phyloP scores from a whole-genome alignment of 1,140 invertebrate species.

The Papilio dardanus region DNA sequence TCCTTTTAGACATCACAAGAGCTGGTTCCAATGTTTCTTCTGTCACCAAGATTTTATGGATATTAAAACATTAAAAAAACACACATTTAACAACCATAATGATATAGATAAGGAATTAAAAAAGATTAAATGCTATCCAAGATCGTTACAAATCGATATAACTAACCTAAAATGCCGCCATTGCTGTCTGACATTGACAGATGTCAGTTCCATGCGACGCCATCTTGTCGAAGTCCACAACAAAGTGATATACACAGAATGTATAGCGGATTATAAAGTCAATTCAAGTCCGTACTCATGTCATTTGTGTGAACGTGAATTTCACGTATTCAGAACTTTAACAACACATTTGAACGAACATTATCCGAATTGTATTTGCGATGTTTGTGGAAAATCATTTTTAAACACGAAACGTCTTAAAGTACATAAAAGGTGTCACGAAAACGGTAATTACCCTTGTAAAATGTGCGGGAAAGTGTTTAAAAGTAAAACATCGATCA shows the following conservation, averaged over 20 bases:
- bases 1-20: slow-evolving; percentile 72
- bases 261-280: slow-evolving; percentile 73
- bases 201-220: slow-evolving; percentile 57
- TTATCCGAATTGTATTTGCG: slow-evolving; percentile 74
- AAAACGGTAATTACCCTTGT: slow-evolving; percentile 64
- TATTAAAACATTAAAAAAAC: slow-evolving; percentile 56
- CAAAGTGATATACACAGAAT: slow-evolving; percentile 68
- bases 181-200: slow-evolving; percentile 61
- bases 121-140: slow-evolving; percentile 69
- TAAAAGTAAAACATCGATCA: slow-evolving; percentile 65
- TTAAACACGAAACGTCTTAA: slow-evolving; percentile 68
- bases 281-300: slow-evolving; percentile 62
- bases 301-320: slow-evolving; percentile 65
- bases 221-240: slow-evolving; percentile 63
- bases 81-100: slow-evolving; percentile 50
- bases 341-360: slow-evolving; percentile 73
- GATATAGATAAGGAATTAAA: slow-evolving; percentile 64
- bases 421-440: slow-evolving; percentile 69
- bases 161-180: slow-evolving; percentile 66
- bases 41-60: slow-evolving; percentile 70
- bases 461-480: slow-evolving; percentile 65
- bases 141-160: slow-evolving; percentile 75
- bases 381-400: slow-evolving; percentile 73
- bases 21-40: slow-evolving; percentile 76
- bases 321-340: slow-evolving; percentile 70